Percentiles rank a stretch among this genome's conserved stretches.
These are phyloP conservation scores for Apotomis capreana DNA, from an alignment of 2,888 invertebrate genomes.

Conservation along the genomic window DNA sequence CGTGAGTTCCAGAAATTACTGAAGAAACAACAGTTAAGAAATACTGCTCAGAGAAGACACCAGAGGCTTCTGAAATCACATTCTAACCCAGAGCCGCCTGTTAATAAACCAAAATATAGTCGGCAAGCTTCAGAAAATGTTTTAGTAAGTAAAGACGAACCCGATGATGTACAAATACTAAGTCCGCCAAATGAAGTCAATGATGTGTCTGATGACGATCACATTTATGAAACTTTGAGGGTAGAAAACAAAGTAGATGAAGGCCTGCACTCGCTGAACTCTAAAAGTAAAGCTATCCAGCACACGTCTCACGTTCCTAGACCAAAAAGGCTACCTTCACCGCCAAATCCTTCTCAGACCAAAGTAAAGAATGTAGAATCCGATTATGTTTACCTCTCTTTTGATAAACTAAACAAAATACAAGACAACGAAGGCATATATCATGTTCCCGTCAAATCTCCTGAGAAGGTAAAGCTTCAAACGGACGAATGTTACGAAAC, in stretches of 20 bases:
- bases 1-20: conserved; percentile 91
- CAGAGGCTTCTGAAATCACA: conserved; percentile 82
- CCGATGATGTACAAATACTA: conserved; percentile 49
- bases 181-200: conserved; percentile 55
- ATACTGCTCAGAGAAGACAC: conserved; percentile 80
- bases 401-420: conserved; percentile 67
- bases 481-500: conserved; percentile 66
- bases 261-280: conserved; percentile 59
- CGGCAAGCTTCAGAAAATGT: conserved; percentile 71
- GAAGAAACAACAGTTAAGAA: conserved; percentile 87
- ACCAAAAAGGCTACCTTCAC: conserved; percentile 69
- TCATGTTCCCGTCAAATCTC: conserved; percentile 72
- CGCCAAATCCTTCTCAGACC: conserved; percentile 55
- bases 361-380: conserved; percentile 64
- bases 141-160: conserved; percentile 50
- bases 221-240: conserved; percentile 85
- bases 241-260: conserved; percentile 67
- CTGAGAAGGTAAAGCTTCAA: conserved; percentile 61
- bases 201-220: conserved; percentile 75
- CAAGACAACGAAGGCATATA: conserved; percentile 71
- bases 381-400: conserved; percentile 80
- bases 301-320: conserved; percentile 58
- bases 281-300: conserved; percentile 69
- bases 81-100: conserved; percentile 77
- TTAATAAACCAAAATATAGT: conserved; percentile 68